Conservation (phyloP, 2,797 vertebrate species). For the Nothura maculosa region DNA sequence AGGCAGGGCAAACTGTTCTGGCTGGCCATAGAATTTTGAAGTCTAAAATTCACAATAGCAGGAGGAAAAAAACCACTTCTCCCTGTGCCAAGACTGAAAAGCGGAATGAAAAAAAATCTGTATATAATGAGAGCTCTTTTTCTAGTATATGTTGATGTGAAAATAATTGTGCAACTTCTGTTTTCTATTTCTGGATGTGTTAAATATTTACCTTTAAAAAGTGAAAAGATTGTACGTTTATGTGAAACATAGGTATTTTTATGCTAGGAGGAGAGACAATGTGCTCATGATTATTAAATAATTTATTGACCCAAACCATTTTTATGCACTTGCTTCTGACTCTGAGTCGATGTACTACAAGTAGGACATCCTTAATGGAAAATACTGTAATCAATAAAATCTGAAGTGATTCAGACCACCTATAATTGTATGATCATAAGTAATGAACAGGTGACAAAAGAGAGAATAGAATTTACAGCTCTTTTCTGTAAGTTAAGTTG, state of each 20-base stretch:
- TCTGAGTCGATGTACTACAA: not conserved
- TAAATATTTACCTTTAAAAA: not conserved
- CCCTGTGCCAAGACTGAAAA: not conserved
- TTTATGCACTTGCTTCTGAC: constrained; percentile 13
- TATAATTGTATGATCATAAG: not conserved
- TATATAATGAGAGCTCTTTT: not conserved
- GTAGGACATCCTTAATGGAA: not conserved
- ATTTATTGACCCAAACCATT: not conserved
- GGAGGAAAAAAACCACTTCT: not conserved
- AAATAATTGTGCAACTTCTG: fast-evolving
- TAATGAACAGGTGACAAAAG: not conserved
- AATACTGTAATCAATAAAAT: constrained; percentile 1
- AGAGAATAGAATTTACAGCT: not conserved
- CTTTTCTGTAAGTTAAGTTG: not conserved
- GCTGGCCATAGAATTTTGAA: not conserved
- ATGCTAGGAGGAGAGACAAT: not conserved
- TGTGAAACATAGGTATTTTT: not conserved
- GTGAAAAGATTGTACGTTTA: not conserved
- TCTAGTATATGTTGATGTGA: not conserved
- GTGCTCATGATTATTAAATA: not conserved
- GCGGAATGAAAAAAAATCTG: not conserved
- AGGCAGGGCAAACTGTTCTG: not conserved
- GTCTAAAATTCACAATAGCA: not conserved
- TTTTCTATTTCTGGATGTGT: not conserved
- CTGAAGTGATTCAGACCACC: not conserved